Base-by-base conservation (phyloP, 1,140 invertebrate genomes). In the Anthonomus grandis region DNA sequence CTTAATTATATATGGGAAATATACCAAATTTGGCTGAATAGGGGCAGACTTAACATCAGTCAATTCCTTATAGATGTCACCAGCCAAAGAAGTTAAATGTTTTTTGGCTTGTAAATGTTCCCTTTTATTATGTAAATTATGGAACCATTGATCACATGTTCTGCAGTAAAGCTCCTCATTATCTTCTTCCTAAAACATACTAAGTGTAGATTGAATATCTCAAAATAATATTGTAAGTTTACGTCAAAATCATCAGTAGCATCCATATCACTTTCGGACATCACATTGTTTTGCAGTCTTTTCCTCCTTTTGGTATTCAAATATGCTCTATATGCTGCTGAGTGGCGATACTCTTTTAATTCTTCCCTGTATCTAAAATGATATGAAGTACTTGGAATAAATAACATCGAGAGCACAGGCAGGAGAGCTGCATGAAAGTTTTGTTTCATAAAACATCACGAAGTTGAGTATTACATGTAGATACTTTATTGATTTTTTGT, bases 81-180 rank as follows among this genome's bases (percentile, higher is more conserved):
- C 70, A 6, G 68, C 70, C n/a, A 71, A 64, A 10, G 66, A 67
- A 65, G 80, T 78, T 45, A 79, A 70, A 66, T 82, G 81, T 52
- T 79, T 76, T 54, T 74, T 71, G 10, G 80, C 79, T 66, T 79
- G 77, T 49, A 82, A 70, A 69, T 82, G 81, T 66, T 81, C 80
- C 44, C 76, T 74, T 68, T 81, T 81, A 62, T 82, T 82, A 57
- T 81, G 80, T 19, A 80, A 61, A 52, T 76, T 78, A 54, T 76
- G 79, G 64, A 82, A 82, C 70, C 77, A 80, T 62, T 81, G 76
- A 63, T 81, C 76, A 70, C 81, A 82, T 9, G 78, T 76, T 37
- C 76, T 68, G 65, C 81, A 82, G 62, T 81, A 79, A 36, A 82
- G 65, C 63, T 79, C 78, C 68, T 79, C 77, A 69, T 78, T 78